Evolutionary conservation across 2,113 vertebrate genomes (phyloP).

Genomic region (Stomatorhinus ivindoensis): DNA sequence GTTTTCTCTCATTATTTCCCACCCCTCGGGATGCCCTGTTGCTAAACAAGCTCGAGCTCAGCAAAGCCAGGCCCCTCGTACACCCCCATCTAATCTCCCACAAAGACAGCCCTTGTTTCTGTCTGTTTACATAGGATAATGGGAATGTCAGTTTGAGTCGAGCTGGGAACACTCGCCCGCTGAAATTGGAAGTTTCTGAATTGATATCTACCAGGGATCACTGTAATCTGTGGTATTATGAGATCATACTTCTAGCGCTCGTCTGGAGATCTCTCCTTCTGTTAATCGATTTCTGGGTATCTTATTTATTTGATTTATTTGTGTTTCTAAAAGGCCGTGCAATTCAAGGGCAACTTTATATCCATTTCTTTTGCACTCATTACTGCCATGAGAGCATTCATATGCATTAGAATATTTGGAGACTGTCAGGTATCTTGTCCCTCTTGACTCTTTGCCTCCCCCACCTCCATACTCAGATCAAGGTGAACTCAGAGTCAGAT

Average conservation of each 20-base stretch:
- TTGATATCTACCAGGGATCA: slow-evolving; percentile 7
- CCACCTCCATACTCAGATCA: background rate
- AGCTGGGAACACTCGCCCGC: background rate
- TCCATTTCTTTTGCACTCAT: background rate
- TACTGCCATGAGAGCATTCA: background rate
- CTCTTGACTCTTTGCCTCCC: background rate
- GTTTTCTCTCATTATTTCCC: slow-evolving; percentile 31
- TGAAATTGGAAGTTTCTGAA: background rate
- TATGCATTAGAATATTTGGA: background rate
- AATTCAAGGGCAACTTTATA: background rate
- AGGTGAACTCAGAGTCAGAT: background rate
- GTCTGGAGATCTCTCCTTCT: background rate
- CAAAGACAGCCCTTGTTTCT: slow-evolving; percentile 19
- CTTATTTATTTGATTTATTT: slow-evolving; percentile 2
- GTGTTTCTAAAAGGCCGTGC: background rate
- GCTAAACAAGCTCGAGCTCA: slow-evolving; percentile 27
- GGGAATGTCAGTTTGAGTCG: slow-evolving; percentile 15
- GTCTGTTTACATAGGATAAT: slow-evolving; percentile 35
- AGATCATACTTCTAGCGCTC: background rate
- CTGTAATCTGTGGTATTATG: background rate
- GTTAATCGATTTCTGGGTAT: background rate
- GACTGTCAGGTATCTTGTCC: background rate
- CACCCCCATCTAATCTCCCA: slow-evolving; percentile 30
- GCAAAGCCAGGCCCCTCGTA: background rate
- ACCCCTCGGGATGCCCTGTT: slow-evolving; percentile 23